These are phyloP conservation scores for Pollenia angustigena DNA, from an alignment of 2,888 invertebrate species.

Conservation along the genomic window DNA sequence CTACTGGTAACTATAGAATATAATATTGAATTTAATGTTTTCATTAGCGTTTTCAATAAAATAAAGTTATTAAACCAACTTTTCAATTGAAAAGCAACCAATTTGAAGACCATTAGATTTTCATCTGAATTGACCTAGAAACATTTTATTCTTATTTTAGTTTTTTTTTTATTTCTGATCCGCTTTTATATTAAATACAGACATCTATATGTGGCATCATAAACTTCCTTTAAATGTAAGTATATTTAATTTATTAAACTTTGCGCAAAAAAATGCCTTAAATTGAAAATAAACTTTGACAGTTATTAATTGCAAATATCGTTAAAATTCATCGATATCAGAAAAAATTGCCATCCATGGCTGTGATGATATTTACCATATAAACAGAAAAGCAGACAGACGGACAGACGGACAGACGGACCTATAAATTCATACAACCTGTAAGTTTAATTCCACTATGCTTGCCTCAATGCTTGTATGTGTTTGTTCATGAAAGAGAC, in stretches of 20 bases:
- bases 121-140: slow-evolving; percentile 69
- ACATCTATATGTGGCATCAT: slow-evolving; percentile 68
- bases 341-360: slow-evolving; percentile 59
- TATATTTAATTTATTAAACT: slow-evolving; percentile 59
- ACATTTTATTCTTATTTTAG: slow-evolving; percentile 48
- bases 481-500: background rate
- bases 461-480: background rate
- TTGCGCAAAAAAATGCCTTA: slow-evolving; percentile 71
- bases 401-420: slow-evolving; percentile 21
- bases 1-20: slow-evolving; percentile 35
- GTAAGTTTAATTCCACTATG: slow-evolving; percentile 50
- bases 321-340: slow-evolving; percentile 81
- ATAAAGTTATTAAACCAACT: slow-evolving; percentile 68
- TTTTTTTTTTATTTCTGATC: slow-evolving; percentile 20
- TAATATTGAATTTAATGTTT: slow-evolving; percentile 64
- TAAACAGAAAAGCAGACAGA: slow-evolving; percentile 22
- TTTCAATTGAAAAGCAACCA: slow-evolving; percentile 39
- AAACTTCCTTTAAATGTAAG: slow-evolving; percentile 64
- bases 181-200: slow-evolving; percentile 47
- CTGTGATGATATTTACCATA: slow-evolving; percentile 46
- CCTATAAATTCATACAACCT: slow-evolving; percentile 67
- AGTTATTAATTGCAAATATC: slow-evolving; percentile 84
- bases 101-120: slow-evolving; percentile 45
- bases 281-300: slow-evolving; percentile 81
- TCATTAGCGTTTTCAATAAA: slow-evolving; percentile 56